These are phyloP conservation scores for Ophion costatus DNA, from an alignment of 2,888 invertebrate species.

Conservation along the genomic window DNA sequence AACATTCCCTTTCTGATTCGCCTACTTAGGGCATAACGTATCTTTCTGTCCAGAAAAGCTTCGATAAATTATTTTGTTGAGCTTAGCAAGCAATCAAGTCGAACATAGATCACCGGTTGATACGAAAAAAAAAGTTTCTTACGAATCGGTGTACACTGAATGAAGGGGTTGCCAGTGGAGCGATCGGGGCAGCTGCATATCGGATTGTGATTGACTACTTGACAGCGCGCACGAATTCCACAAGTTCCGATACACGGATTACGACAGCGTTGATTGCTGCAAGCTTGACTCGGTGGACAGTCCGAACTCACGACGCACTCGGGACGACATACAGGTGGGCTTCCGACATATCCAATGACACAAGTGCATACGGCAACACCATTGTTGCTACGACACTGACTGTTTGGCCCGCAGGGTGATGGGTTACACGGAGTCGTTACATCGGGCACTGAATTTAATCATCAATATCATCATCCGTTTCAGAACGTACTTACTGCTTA, in stretches of 20 bases:
- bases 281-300: slow-evolving; percentile 90
- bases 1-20: too few relatives aligned
- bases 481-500: too few relatives aligned
- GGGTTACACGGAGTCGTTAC: slow-evolving; percentile 86
- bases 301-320: slow-evolving; percentile 91
- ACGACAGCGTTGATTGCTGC: slow-evolving; percentile 92
- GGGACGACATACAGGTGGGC: slow-evolving; percentile 91
- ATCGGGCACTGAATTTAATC: slow-evolving; percentile 55
- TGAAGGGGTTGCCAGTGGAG: slow-evolving; percentile 91
- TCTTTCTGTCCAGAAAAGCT: too few relatives aligned
- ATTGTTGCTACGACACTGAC: slow-evolving; percentile 90
- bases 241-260: slow-evolving; percentile 93
- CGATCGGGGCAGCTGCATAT: slow-evolving; percentile 89
- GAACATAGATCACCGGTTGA: too few relatives aligned
- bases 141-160: slow-evolving; percentile 70
- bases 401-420: slow-evolving; percentile 92
- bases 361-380: slow-evolving; percentile 90
- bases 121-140: not conserved
- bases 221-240: slow-evolving; percentile 90
- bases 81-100: too few relatives aligned
- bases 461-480: not conserved
- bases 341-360: slow-evolving; percentile 89
- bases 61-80: too few relatives aligned
- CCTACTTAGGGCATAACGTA: too few relatives aligned
- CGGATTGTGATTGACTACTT: slow-evolving; percentile 92